Percentiles rank a stretch among this genome's conserved stretches.
phyloP scores from a whole-genome alignment of 2,113 vertebrate species.

The Nothobranchius furzeri region DNA sequence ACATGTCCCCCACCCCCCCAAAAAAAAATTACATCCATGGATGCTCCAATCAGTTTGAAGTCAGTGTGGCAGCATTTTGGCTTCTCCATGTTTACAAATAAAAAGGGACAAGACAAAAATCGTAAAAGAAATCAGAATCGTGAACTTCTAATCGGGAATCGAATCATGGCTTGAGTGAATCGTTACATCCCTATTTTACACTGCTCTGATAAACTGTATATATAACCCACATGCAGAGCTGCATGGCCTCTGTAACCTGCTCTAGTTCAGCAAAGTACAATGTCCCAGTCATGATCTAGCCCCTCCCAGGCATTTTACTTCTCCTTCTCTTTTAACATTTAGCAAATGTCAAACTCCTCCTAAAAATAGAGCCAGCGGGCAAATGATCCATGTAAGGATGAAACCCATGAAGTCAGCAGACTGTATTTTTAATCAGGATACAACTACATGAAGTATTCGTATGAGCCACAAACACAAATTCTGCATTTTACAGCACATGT shows the following conservation, averaged over 20 bases:
- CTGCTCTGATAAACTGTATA: conserved; percentile 1
- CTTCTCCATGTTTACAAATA: too few relatives aligned
- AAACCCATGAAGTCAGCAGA: not conserved
- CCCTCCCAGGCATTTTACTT: conserved; percentile 9
- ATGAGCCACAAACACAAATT: too few relatives aligned
- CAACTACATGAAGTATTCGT: not conserved
- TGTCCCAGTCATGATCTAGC: conserved; percentile 12
- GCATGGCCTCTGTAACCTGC: conserved; percentile 9
- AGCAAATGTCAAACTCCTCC: conserved; percentile 42
- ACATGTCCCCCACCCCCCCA: too few relatives aligned
- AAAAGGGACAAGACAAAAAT: too few relatives aligned
- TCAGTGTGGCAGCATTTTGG: too few relatives aligned
- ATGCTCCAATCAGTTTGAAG: too few relatives aligned
- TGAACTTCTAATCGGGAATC: too few relatives aligned
- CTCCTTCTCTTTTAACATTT: conserved; percentile 13
- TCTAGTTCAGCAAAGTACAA: not conserved
- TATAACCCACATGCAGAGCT: not conserved
- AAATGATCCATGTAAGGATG: not conserved
- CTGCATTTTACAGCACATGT: not conserved
- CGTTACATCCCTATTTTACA: not conserved
- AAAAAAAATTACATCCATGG: too few relatives aligned
- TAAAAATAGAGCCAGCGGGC: conserved; percentile 15
- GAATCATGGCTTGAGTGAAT: too few relatives aligned
- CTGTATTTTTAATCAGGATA: not conserved
- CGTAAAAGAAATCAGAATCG: too few relatives aligned